Percentiles rank a stretch among this genome's conserved stretches.
These are phyloP conservation scores for Actinia tenebrosa DNA, from an alignment of 64 coral and sea anemone species.

Conservation along the genomic window DNA sequence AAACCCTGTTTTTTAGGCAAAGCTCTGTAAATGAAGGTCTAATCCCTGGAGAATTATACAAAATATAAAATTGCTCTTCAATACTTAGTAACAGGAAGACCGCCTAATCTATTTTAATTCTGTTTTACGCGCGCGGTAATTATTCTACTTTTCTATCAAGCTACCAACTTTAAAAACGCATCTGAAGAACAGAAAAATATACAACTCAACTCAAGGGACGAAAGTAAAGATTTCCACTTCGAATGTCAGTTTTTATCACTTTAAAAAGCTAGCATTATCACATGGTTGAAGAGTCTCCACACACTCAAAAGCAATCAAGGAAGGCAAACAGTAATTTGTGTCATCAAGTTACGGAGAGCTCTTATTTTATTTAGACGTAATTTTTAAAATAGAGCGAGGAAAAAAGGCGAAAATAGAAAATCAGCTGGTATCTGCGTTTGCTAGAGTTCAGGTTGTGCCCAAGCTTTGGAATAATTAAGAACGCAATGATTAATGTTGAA, in stretches of 20 bases:
- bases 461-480: background rate
- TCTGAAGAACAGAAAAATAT: background rate
- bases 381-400: background rate
- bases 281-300: no score
- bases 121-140: background rate
- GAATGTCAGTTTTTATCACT: no score
- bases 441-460: background rate
- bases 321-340: background rate
- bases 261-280: background rate
- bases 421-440: background rate
- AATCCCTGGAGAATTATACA: slow-evolving; percentile 7
- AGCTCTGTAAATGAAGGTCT: background rate
- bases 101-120: background rate
- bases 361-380: background rate
- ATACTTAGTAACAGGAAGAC: background rate
- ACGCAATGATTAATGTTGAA: background rate
- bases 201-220: background rate
- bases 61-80: background rate
- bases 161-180: background rate
- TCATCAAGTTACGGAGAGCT: background rate
- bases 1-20: background rate
- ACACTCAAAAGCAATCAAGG: no score
- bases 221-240: no score
- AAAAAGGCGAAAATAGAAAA: background rate
- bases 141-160: background rate